Evolutionary conservation across 2,113 vertebrate species (phyloP).

Genomic region (Bubo bubo): DNA sequence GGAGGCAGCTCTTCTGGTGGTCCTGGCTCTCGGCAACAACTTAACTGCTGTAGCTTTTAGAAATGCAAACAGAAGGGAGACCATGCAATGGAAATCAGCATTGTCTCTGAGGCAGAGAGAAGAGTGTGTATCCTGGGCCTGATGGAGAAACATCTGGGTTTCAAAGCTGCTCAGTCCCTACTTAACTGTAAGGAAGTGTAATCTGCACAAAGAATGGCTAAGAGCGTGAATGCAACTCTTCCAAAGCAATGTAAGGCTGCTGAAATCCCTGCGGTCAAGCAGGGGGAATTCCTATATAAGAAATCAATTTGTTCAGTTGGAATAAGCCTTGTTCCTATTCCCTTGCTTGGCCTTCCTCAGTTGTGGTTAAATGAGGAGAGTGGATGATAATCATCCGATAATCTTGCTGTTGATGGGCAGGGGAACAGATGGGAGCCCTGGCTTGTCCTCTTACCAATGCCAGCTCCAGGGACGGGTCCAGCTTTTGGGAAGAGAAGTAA

Average conservation of each 20-base stretch:
- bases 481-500: not conserved
- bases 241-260: not conserved
- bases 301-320: slow-evolving; percentile 9
- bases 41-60: not conserved
- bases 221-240: not conserved
- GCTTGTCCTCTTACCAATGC: not conserved
- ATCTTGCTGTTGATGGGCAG: not conserved
- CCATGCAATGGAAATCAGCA: not conserved
- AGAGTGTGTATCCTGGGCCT: not conserved
- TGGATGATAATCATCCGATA: not conserved
- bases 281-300: not conserved
- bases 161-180: not conserved
- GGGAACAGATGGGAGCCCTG: not conserved
- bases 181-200: not conserved
- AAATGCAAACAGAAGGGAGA: not conserved
- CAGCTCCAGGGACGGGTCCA: not conserved
- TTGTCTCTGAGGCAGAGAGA: not conserved
- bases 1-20: not conserved
- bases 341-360: slow-evolving; percentile 9
- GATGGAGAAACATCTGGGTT: not conserved
- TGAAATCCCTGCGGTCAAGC: slow-evolving; percentile 46
- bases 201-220: not conserved
- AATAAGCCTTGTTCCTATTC: slow-evolving; percentile 29
- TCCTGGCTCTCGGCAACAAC: not conserved
- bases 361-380: slow-evolving; percentile 47